Conservation (phyloP, 1,140 invertebrate species). For the Macrotrachela quadricornifera region DNA sequence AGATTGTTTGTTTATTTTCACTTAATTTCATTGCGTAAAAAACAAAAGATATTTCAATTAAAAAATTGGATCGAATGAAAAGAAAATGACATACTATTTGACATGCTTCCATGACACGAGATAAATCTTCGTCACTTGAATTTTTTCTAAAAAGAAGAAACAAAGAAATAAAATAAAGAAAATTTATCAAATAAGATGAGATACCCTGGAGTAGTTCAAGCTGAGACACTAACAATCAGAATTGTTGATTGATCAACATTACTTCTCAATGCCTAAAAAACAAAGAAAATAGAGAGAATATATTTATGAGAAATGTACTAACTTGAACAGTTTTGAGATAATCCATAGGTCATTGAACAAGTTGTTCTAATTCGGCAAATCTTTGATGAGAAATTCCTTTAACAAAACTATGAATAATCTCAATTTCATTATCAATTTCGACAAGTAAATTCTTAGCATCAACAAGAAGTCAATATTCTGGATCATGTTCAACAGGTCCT, state of each 20-base stretch:
- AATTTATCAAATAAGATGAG: too few relatives aligned
- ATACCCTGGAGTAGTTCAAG: slow-evolving; percentile 96
- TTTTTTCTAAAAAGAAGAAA: too few relatives aligned
- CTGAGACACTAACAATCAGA: slow-evolving; percentile 97
- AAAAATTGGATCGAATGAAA: too few relatives aligned
- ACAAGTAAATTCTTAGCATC: slow-evolving; percentile 86
- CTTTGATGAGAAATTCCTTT: slow-evolving; percentile 90
- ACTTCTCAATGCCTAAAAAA: too few relatives aligned
- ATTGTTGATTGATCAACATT: too few relatives aligned
- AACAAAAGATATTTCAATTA: too few relatives aligned
- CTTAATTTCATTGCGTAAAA: slow-evolving; percentile 52
- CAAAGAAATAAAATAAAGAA: too few relatives aligned
- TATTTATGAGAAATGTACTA: too few relatives aligned
- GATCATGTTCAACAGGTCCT: too few relatives aligned
- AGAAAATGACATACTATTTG: too few relatives aligned
- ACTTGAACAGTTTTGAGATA: slow-evolving; percentile 75
- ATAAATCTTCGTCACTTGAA: slow-evolving; percentile 57
- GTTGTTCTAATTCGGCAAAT: slow-evolving; percentile 88
- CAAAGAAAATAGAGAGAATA: too few relatives aligned
- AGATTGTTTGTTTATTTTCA: slow-evolving; percentile 68
- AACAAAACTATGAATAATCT: slow-evolving; percentile 76
- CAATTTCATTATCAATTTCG: slow-evolving; percentile 82
- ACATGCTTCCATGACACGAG: slow-evolving; percentile 70
- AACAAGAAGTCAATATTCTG: slow-evolving; percentile 83
- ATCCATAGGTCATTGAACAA: slow-evolving; percentile 71